Base-by-base conservation (phyloP, 1,140 invertebrate genomes). In the Trinorchestia longiramus region DNA sequence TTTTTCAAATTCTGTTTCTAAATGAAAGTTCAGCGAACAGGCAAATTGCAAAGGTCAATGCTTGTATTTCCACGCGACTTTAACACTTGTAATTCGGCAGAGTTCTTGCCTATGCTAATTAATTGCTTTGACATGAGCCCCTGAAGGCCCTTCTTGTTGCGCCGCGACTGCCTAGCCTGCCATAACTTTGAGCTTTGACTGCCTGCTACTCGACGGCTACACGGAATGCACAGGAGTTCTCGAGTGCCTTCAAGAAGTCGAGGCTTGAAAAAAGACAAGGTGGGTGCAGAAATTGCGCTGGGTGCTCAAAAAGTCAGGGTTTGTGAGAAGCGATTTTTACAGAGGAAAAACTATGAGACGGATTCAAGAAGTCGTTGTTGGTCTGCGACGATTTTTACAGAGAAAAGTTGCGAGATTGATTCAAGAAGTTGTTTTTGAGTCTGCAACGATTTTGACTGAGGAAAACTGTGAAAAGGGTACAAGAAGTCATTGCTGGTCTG, bases 71-170 rank as follows among this genome's bases (percentile, higher is more conserved):
- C 62, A 28, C 15, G 62, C 1, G 62, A 77, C 62, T 28, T 11
- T 77, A 77, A 77, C 88, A 91, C 43, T 91, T 44, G 88, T 91
- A 91, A 91, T 23, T 91, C 88, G 43, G 88, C 19, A 17, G 88
- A 42, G 88, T 91, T 91, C 88, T 91, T 23, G 88, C 88, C 88
- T 91, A 91, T 91, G 88, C 88, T 91, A 91, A 91, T 91, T 91
- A 91, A 42, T 91, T 91, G 88, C 19, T 41, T 28, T 91, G 88
- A 42, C 88, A 91, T 42, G 88, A 36, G 41, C 88, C 1, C 6
- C 88, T 77, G 88, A 42, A 91, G 43, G 87, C 88, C 4, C 41
- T 23, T 91, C 88, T 91, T 91, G 88, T 23, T 42, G 43, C 19
- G 88, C 41, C 3, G 88, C 41, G 43, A 91, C 88, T 44, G 88